Evolutionary conservation across 2,113 vertebrate species (phyloP), one percentile per base, ranked within the genome.

Genomic region (Aspiorhynchus laticeps): DNA sequence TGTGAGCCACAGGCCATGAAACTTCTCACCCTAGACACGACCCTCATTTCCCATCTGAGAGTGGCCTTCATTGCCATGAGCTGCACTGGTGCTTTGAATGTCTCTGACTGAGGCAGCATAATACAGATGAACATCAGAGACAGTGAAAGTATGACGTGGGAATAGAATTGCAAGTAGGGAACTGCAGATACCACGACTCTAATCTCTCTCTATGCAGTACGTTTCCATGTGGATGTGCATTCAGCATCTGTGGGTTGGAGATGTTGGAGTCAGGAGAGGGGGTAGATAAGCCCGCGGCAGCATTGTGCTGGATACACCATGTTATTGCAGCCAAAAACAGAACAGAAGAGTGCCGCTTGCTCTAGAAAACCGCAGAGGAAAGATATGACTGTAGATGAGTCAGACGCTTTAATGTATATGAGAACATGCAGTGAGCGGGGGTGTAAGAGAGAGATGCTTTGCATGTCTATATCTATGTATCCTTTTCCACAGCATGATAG

Each of bases 371-470:
- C 33, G 65, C 17, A 73, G 36, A 5, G 69, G 33, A 41, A 73
- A n/a, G 51, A 31, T 46, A 81, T 28, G 28, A 86, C 65, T 79
- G 41, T 8, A 79, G 24, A 19, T 56, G 56, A 88, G 26, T 80
- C 51, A n/a, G 41, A 38, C 28, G 19, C 31, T 48, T 41, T 56
- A n/a, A 69, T 51, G 53, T 78, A 69, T 38, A 51, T 63, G 9
- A 78, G 73, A 76, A 24, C 31, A 63, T 36, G 33, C 73, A 33
- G 71, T 31, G 56, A 9, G 38, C 15, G 84, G 28, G 84, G 14
- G 56, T 53, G 81, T 31, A 17, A 6, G 56, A 69, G 31, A 21
- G 26, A 46, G 11, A 17, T 2, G 53, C 4, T 17, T 31, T 53
- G 21, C 31, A n/a, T 78, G 48, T 21, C 21, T 38, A 4, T 51